These are phyloP conservation scores for Serripes groenlandicus DNA, from an alignment of 2,888 invertebrate genomes.

Conservation along the genomic window DNA sequence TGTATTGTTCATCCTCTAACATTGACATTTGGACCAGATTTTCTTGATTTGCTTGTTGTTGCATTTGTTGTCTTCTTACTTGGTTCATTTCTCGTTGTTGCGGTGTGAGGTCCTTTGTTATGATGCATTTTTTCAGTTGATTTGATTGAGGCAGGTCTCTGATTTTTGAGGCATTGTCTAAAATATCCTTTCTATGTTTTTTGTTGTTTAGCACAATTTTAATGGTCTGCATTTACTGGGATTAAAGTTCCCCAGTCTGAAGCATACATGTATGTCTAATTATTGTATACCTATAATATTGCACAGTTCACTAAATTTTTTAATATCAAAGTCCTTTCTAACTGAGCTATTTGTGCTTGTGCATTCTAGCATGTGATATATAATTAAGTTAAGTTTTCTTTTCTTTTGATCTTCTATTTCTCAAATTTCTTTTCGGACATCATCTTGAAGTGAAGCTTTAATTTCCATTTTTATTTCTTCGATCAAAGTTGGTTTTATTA, in stretches of 20 bases:
- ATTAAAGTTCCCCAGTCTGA: background rate
- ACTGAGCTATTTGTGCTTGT: background rate
- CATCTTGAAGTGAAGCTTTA: background rate
- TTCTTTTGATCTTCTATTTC: slow-evolving; percentile 8
- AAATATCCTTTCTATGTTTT: background rate
- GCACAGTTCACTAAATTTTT: background rate
- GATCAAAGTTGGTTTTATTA: background rate
- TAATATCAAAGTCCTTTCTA: background rate
- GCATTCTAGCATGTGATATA: background rate
- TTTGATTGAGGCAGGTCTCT: background rate
- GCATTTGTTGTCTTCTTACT: background rate
- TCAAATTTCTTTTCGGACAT: background rate
- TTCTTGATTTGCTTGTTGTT: background rate
- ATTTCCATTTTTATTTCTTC: slow-evolving; percentile 6
- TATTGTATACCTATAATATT: background rate
- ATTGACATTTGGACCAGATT: background rate
- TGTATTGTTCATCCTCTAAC: background rate
- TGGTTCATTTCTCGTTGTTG: background rate
- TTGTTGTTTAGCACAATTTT: slow-evolving; percentile 2
- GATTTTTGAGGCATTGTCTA: slow-evolving; percentile 1
- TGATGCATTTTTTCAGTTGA: slow-evolving; percentile 7
- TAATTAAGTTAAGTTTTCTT: background rate
- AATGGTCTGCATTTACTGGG: background rate
- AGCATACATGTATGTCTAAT: background rate
- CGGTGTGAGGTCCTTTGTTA: background rate